A percentile compares a stretch with the other conserved stretches of the same genome.
phyloP scores from a whole-genome alignment of 1,140 invertebrate species.

The Oedothorax gibbosus region DNA sequence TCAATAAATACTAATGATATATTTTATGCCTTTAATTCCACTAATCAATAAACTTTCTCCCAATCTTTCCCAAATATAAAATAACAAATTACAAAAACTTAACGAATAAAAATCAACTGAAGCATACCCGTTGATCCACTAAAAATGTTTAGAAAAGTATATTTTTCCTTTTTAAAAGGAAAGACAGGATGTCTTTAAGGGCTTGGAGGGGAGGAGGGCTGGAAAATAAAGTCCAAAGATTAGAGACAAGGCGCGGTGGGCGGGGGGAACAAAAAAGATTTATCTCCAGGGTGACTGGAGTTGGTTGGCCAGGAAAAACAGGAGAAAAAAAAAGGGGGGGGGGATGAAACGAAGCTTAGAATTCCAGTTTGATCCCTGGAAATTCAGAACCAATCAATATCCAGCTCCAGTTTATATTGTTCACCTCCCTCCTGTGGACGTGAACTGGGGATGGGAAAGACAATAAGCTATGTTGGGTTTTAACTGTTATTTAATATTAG shows the following conservation, averaged over 20 bases:
- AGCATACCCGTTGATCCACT: neutral
- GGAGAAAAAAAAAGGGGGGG: constrained; percentile 10
- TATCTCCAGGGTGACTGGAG: constrained; percentile 52
- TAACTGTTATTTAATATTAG: too few species aligned
- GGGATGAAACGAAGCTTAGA: constrained; percentile 56
- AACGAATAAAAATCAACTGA: neutral
- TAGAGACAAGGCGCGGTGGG: constrained; percentile 33
- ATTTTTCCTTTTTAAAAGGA: constrained; percentile 14
- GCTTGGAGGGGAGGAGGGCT: neutral
- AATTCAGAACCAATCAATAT: constrained; percentile 61
- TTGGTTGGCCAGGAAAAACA: constrained; percentile 49
- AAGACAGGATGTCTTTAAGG: constrained; percentile 8
- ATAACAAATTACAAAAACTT: too few species aligned
- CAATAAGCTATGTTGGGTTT: too few species aligned
- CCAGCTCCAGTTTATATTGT: constrained; percentile 57
- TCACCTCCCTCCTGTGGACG: neutral
- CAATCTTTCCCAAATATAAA: too few species aligned
- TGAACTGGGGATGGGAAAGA: too few species aligned
- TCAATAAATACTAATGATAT: too few species aligned
- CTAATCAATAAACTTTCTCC: too few species aligned
- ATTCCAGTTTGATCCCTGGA: constrained; percentile 60
- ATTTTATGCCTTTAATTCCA: too few species aligned
- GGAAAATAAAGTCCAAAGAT: constrained; percentile 49
- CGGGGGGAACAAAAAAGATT: constrained; percentile 57
- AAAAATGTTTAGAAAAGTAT: constrained; percentile 14